A percentile compares a stretch with the other conserved stretches of the same genome.
Conservation (phyloP, 2,888 invertebrate genomes). For the Drosophila prostipennis region DNA sequence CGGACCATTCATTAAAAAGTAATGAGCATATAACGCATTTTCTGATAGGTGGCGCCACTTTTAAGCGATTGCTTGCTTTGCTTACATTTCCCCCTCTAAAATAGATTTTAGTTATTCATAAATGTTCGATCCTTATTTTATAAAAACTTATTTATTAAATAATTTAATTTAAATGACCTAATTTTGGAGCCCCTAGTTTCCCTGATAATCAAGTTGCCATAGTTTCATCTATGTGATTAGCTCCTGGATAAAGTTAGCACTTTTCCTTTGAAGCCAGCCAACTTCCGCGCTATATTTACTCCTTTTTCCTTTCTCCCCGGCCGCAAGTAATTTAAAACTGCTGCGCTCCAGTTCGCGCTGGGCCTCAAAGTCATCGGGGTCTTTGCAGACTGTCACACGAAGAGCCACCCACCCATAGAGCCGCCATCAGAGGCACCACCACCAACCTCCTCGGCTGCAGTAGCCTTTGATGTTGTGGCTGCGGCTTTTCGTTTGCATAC, state of each 20-base stretch:
- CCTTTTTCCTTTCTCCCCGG: conserved; percentile 10
- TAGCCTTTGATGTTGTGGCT: conserved; percentile 59
- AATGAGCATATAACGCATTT: no score
- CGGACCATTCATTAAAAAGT: no score
- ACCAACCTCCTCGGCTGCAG: conserved; percentile 1
- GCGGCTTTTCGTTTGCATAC: conserved; percentile 53
- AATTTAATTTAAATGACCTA: no score
- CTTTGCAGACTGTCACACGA: conserved; percentile 60
- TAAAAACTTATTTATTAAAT: no score
- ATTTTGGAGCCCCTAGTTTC: neutral
- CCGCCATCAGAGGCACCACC: neutral
- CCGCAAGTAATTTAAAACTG: conserved; percentile 69
- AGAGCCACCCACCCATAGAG: neutral
- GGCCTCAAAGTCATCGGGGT: conserved; percentile 40
- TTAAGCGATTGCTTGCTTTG: no score
- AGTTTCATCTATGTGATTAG: conserved; percentile 10
- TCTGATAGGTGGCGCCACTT: no score
- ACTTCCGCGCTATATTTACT: conserved; percentile 8
- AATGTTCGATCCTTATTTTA: no score
- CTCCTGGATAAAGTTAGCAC: conserved; percentile 3
- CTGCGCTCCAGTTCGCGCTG: conserved; percentile 65
- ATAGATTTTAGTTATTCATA: no score
- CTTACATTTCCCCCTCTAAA: no score
- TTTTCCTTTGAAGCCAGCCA: no score
- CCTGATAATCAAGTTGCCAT: neutral